Evolutionary conservation across 2,888 invertebrate genomes (phyloP), one percentile per base, ranked within the genome.

Genomic region (Thecophora atra): DNA sequence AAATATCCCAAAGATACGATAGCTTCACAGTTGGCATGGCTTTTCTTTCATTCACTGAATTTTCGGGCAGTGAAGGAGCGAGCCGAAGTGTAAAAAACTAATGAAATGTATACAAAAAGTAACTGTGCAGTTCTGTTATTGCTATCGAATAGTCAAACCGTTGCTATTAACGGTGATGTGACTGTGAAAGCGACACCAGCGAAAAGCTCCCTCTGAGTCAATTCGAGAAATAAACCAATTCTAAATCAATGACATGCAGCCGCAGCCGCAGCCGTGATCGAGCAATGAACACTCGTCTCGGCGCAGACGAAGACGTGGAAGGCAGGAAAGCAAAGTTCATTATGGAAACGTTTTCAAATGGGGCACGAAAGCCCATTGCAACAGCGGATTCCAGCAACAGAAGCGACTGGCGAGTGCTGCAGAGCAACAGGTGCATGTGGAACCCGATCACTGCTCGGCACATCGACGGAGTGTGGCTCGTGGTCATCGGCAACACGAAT

Each of bases 71-170:
- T 37, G 37, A 11, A 37, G 37, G 37, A 37, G 52, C 60, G 56
- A 72, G 54, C 54, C 51, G 67, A 60, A 52, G 51, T 62, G 58
- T 70, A 60, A 60, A 76, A 76, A 77, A 71, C 73, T 74, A 77
- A 77, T 77, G 76, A 77, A 77, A 74, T 76, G 77, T 76, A 75
- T 76, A 77, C 54, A 21, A 37, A 37, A 37, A 37, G 37, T 37
- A 37, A 37, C 37, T 2, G 11, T 37, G 37, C 1, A 37, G 11
- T 11, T n/a, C n/a, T n/a, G n/a, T n/a, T 37, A 37, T 37, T 37
- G 37, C 37, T 37, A 37, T 37, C 37, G 37, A 37, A 37, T 6
- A 37, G 37, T 37, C 11, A 37, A 37, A 37, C 37, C 17, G 30
- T 62, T 28, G 19, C 26, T 26, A n/a, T 62, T 21, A 19, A 17